These are phyloP conservation scores for Rhynchonema sp. DNA, from an alignment of 2,888 invertebrate species.

Conservation along the genomic window DNA sequence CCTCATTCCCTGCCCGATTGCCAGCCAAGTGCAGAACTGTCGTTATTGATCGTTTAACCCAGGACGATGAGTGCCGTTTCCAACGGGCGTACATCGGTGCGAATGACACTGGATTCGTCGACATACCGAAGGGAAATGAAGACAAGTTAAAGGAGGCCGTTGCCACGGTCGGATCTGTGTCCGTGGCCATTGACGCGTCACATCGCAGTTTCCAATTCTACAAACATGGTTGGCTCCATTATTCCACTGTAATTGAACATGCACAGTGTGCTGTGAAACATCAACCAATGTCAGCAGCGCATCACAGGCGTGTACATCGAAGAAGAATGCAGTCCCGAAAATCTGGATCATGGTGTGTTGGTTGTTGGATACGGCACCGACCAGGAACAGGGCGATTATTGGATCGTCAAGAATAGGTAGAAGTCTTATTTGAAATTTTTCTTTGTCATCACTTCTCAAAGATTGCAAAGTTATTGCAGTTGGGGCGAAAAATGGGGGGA, in stretches of 20 bases:
- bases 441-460: background rate
- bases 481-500: background rate
- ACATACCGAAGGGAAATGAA: no score
- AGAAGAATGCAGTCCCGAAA: background rate
- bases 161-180: background rate
- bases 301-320: background rate
- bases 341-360: background rate
- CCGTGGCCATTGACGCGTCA: background rate
- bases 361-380: background rate
- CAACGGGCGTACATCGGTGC: no score
- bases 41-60: no score
- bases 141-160: background rate
- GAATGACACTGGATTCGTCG: no score
- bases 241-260: no score
- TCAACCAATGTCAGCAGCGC: no score
- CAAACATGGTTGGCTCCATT: no score
- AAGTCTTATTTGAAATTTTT: background rate
- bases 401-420: background rate
- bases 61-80: no score
- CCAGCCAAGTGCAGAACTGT: no score
- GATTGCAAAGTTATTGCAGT: background rate
- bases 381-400: background rate
- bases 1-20: no score
- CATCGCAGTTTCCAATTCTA: background rate
- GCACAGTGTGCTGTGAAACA: no score